phyloP scores from a whole-genome alignment of 2,888 invertebrate species.

The Tipula lateralis region DNA sequence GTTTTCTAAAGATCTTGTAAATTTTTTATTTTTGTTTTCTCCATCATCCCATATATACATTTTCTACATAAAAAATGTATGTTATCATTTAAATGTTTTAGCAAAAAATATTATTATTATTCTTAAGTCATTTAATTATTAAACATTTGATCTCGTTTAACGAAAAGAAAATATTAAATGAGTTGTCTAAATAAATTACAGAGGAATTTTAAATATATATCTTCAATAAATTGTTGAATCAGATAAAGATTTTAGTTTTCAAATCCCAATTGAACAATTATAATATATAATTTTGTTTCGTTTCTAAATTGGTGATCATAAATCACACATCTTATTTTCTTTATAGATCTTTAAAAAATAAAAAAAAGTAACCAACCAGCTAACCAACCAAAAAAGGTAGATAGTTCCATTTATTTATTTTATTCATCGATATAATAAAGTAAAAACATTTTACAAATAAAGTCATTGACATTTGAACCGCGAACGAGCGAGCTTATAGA shows the following conservation, averaged over 20 bases:
- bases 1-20: constrained; percentile 14
- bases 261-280: not conserved
- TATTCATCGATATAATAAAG: not conserved
- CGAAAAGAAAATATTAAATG: not conserved
- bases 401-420: constrained; percentile 1
- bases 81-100: not conserved
- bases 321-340: not conserved
- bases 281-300: not conserved
- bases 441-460: not conserved
- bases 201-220: not conserved
- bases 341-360: not conserved
- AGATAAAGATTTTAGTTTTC: not conserved
- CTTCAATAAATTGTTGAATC: not conserved
- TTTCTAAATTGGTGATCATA: not conserved
- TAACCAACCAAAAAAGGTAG: not conserved
- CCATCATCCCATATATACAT: not conserved
- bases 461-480: constrained; percentile 24
- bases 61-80: not conserved
- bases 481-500: not conserved
- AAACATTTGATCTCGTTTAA: not conserved
- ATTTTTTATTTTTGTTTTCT: constrained; percentile 2
- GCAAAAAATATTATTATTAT: not conserved
- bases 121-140: constrained; percentile 3
- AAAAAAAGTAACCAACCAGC: not conserved
- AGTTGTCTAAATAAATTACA: not conserved